A percentile compares a stretch with the other conserved stretches of the same genome.
These are phyloP conservation scores for Urocolius indicus DNA, from an alignment of 2,113 vertebrate genomes.

Conservation along the genomic window DNA sequence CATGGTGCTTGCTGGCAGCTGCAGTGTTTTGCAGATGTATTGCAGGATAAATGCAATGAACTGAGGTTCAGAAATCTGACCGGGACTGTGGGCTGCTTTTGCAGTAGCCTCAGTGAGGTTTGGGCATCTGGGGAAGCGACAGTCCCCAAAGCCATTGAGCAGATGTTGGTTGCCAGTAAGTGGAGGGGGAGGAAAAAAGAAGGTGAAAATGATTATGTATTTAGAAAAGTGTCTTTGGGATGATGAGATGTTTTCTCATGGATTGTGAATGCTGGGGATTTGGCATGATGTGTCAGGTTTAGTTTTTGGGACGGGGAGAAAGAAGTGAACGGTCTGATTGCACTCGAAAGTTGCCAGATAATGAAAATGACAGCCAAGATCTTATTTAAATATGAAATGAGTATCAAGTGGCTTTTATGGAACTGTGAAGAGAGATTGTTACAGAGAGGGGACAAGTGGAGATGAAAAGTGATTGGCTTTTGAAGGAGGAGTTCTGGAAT, in stretches of 20 bases:
- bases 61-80: neutral
- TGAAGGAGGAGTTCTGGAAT: slow-evolving; percentile 36
- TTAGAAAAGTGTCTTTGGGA: neutral
- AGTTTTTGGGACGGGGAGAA: neutral
- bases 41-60: neutral
- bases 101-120: neutral
- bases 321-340: slow-evolving; percentile 1
- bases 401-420: neutral
- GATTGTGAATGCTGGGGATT: neutral
- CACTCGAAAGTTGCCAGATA: neutral
- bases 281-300: neutral
- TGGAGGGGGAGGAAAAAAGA: no score
- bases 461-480: slow-evolving; percentile 29
- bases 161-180: neutral
- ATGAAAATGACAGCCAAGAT: slow-evolving; percentile 15
- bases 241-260: neutral
- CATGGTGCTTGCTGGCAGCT: neutral
- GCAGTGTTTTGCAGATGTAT: neutral
- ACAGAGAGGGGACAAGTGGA: slow-evolving; percentile 8
- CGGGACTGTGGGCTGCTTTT: neutral
- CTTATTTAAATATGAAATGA: slow-evolving; percentile 42
- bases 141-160: neutral
- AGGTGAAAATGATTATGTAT: neutral
- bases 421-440: neutral
- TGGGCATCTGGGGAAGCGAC: neutral